A percentile compares a stretch with the other conserved stretches of the same genome.
These are phyloP conservation scores for Lycaena phlaeas DNA, from an alignment of 2,888 invertebrate species.

Conservation along the genomic window DNA sequence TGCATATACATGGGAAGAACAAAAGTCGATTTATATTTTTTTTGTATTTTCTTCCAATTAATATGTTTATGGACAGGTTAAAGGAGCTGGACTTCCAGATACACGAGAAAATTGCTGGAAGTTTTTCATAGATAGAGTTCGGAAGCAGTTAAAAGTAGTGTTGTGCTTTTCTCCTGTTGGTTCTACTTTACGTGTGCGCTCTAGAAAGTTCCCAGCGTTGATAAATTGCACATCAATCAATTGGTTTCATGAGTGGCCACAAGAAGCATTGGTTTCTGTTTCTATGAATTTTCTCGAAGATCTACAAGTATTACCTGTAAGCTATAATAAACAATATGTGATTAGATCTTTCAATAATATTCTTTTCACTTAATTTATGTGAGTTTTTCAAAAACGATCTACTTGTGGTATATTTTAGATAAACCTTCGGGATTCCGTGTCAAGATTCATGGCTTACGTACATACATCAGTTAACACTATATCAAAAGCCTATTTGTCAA, in stretches of 20 bases:
- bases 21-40: too few species aligned
- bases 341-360: too few species aligned
- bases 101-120: conserved; percentile 98
- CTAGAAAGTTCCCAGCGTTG: conserved; percentile 96
- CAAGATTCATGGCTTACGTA: conserved; percentile 95
- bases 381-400: too few species aligned
- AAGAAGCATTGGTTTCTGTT: conserved; percentile 95
- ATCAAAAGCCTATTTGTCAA: conserved; percentile 88
- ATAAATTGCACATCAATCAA: conserved; percentile 96
- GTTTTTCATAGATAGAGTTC: conserved; percentile 96
- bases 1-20: too few species aligned
- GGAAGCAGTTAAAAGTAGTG: conserved; percentile 92
- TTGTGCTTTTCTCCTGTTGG: conserved; percentile 98
- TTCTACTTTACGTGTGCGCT: conserved; percentile 89
- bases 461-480: conserved; percentile 94
- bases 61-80: conserved; percentile 73
- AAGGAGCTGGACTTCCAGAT: conserved; percentile 91
- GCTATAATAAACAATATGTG: conserved; percentile 18
- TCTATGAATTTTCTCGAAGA: conserved; percentile 90
- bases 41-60: too few species aligned
- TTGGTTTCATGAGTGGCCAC: conserved; percentile 99
- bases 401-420: conserved; percentile 70
- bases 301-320: conserved; percentile 83
- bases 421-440: conserved; percentile 85
- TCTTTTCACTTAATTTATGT: too few species aligned